A percentile compares a stretch with the other conserved stretches of the same genome.
phyloP scores from a whole-genome alignment of 2,113 vertebrate species.

The Sprattus sprattus region DNA sequence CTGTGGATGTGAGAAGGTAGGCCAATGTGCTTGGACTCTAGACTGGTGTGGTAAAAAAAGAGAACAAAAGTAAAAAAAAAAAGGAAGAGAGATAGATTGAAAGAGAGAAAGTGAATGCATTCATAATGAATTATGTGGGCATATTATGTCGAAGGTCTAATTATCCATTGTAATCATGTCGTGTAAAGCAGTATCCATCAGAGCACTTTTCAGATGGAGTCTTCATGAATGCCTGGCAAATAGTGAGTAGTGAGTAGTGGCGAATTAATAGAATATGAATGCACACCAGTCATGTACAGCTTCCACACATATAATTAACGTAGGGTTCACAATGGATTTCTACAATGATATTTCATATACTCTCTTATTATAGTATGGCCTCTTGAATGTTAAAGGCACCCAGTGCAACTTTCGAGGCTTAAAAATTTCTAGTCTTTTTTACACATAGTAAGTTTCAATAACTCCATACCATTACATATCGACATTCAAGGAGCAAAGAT shows the following conservation, averaged over 20 bases:
- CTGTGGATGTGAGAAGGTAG: background rate
- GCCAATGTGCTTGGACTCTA: background rate
- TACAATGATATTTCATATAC: background rate
- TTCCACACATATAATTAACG: background rate
- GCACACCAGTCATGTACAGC: background rate
- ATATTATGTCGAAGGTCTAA: background rate
- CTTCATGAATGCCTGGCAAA: background rate
- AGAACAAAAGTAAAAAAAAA: too few species aligned
- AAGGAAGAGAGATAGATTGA: conserved; percentile 69
- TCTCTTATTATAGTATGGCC: background rate
- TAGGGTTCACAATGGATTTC: background rate
- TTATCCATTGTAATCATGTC: background rate
- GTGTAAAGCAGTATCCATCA: background rate
- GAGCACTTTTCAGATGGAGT: background rate
- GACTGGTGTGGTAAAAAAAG: background rate
- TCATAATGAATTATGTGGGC: background rate
- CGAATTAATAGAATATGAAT: background rate
- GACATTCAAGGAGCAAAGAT: too few species aligned
- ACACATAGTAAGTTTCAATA: too few species aligned
- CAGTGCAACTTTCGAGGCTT: too few species aligned
- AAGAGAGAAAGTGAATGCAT: conserved; percentile 20
- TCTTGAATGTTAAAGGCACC: too few species aligned
- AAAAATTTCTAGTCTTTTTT: too few species aligned
- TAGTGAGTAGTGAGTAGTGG: background rate
- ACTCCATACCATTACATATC: too few species aligned